These are phyloP conservation scores for Anoplophora glabripennis DNA, from an alignment of 1,140 invertebrate species.

Conservation along the genomic window DNA sequence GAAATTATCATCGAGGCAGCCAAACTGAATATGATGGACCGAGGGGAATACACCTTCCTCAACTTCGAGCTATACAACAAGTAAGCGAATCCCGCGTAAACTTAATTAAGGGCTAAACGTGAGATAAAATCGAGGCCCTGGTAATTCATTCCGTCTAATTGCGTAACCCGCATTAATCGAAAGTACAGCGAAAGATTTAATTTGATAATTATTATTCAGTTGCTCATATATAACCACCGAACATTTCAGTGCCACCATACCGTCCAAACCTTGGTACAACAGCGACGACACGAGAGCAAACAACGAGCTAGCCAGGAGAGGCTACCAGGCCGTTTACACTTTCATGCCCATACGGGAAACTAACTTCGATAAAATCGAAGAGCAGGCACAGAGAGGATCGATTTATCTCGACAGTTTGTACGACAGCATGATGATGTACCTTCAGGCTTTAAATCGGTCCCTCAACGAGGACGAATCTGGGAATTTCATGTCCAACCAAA, in stretches of 20 bases:
- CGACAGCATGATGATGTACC: conserved; percentile 91
- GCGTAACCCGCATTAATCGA: not conserved
- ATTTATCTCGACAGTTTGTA: conserved; percentile 72
- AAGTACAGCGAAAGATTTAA: not conserved
- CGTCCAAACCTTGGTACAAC: conserved; percentile 69
- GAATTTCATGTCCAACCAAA: conserved; percentile 58
- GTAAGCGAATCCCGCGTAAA: conserved; percentile 58
- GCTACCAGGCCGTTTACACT: conserved; percentile 86
- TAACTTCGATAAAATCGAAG: conserved; percentile 27
- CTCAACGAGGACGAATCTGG: conserved; percentile 56
- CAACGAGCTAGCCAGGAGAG: conserved; percentile 81
- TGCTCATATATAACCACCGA: not conserved
- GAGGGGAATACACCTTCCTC: conserved; percentile 97
- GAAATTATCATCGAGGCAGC: conserved; percentile 88
- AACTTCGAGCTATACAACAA: conserved; percentile 95
- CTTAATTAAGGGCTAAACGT: too few species aligned
- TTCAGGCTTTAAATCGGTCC: conserved; percentile 84
- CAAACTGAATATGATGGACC: conserved; percentile 88
- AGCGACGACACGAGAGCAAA: conserved; percentile 72
- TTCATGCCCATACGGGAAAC: conserved; percentile 68
- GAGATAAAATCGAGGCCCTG: not conserved
- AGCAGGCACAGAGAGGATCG: conserved; percentile 28
- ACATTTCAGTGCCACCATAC: conserved; percentile 31
- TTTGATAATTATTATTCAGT: not conserved
- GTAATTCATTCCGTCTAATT: not conserved